Evolutionary conservation across 1,140 invertebrate genomes (phyloP), one percentile per base, ranked within the genome.

Genomic region (Aphaenogaster rudis): DNA sequence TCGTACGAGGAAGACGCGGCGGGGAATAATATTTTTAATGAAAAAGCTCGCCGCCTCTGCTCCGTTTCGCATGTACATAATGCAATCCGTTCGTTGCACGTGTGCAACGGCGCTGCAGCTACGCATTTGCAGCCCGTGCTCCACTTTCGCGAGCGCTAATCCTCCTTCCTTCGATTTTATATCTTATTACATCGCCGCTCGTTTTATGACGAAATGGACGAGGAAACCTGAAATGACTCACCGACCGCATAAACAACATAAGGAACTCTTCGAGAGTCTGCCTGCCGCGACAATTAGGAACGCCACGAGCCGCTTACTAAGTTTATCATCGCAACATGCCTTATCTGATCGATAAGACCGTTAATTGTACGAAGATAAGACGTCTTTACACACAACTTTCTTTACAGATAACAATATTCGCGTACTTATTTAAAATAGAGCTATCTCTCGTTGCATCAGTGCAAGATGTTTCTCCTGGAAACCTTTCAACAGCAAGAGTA

Each of bases 121-220:
- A 28, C 63, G 77, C 45, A 6, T 8, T 7, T 15, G 66, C 36
- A 42, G 21, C 42, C n/a, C 66, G 50, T 61, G 80, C 69, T 82
- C 80, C 69, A 84, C 80, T 84, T 84, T 84, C 54, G 42, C 80
- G 54, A 76, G 13, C 28, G 80, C 21, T 61, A 82, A 74, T 61
- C 69, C 80, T 61, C 69, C 72, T 81, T n/a, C 45, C 66, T 84
- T 74, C 69, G 54, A 48, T 61, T 84, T 76, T 74, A 84, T 76
- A 84, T 84, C 42, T 48, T 59, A 48, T 84, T 84, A 39, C 69
- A 39, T 39, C 28, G 42, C 33, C 17, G 5, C 15, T 3, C 11
- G 66, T 63, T 74, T 74, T 50, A 74, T 84, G 59, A 74, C 57
- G 57, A 84, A 84, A 63, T 7, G 11, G 42, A 39, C 45, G 15